Evolutionary conservation across 2,888 invertebrate genomes (phyloP).

Genomic region (Chymomyza amoena): DNA sequence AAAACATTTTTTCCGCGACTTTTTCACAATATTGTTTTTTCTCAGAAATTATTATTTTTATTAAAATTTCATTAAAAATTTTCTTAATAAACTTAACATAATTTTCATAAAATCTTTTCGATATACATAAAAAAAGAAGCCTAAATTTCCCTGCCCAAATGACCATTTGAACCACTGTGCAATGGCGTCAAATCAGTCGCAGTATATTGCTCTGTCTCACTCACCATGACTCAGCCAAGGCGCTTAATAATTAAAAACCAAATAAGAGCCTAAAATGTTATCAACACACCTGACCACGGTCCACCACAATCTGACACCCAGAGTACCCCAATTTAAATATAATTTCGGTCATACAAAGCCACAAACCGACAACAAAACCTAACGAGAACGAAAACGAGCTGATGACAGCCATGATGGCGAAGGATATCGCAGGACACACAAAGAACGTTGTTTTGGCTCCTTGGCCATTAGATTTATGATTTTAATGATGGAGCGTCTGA

Average conservation of each 20-base stretch:
- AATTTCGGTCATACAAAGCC: not conserved
- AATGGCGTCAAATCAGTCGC: not conserved
- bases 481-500: conserved; percentile 41
- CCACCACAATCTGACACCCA: not conserved
- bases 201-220: not conserved
- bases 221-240: not conserved
- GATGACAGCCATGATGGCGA: not conserved
- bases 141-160: no score
- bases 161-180: no score
- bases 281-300: not conserved
- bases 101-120: no score
- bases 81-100: no score
- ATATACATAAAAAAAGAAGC: no score
- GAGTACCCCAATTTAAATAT: not conserved
- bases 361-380: not conserved
- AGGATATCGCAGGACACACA: not conserved
- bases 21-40: no score
- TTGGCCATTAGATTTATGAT: conserved; percentile 60
- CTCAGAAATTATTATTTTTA: no score
- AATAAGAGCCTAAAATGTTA: not conserved
- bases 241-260: conserved; percentile 4
- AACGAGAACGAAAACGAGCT: not conserved
- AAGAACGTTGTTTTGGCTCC: not conserved
- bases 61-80: no score
- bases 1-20: no score